Conservation (phyloP, 2,797 vertebrate species). For the Acanthurus tractus region DNA sequence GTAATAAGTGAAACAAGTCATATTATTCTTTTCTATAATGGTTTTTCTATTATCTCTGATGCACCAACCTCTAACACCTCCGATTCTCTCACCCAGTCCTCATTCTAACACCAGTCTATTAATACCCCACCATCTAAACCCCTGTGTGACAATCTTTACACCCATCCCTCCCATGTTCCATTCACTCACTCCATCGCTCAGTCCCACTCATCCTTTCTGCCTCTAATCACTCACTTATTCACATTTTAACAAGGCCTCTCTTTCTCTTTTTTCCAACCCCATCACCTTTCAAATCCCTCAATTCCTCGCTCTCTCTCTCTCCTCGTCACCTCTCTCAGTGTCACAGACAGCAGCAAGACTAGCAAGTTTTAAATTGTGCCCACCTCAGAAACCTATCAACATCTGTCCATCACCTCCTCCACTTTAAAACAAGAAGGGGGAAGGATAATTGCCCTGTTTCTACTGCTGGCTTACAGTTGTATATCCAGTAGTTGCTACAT, state of each 20-base stretch:
- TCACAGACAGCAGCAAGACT: slow-evolving; percentile 15
- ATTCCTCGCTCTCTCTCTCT: slow-evolving; percentile 15
- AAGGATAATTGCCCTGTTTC: slow-evolving; percentile 13
- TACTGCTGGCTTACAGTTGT: background rate
- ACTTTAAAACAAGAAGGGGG: slow-evolving; percentile 1
- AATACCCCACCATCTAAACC: slow-evolving; percentile 38
- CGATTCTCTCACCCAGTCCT: slow-evolving; percentile 2
- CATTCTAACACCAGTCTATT: slow-evolving; percentile 38
- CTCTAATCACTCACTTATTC: slow-evolving; percentile 82
- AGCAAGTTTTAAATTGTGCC: slow-evolving; percentile 19
- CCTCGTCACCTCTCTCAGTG: slow-evolving; percentile 23
- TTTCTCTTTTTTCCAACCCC: slow-evolving; percentile 80
- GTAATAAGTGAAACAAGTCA: background rate
- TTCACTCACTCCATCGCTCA: background rate
- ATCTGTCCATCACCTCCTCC: slow-evolving; percentile 54
- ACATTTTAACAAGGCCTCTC: slow-evolving; percentile 88
- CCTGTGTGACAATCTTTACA: slow-evolving; percentile 11
- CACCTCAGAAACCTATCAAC: slow-evolving; percentile 44
- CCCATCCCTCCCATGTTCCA: slow-evolving; percentile 1
- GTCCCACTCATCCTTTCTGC: slow-evolving; percentile 28
- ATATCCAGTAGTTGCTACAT: slow-evolving; percentile 22
- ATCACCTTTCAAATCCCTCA: slow-evolving; percentile 20
- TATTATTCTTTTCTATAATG: background rate
- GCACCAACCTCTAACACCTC: background rate
- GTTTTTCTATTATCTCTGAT: slow-evolving; percentile 12